Evolutionary conservation across 2,888 invertebrate genomes (phyloP), one percentile per base, ranked within the genome.

Genomic region (Ectemnius cavifrons): DNA sequence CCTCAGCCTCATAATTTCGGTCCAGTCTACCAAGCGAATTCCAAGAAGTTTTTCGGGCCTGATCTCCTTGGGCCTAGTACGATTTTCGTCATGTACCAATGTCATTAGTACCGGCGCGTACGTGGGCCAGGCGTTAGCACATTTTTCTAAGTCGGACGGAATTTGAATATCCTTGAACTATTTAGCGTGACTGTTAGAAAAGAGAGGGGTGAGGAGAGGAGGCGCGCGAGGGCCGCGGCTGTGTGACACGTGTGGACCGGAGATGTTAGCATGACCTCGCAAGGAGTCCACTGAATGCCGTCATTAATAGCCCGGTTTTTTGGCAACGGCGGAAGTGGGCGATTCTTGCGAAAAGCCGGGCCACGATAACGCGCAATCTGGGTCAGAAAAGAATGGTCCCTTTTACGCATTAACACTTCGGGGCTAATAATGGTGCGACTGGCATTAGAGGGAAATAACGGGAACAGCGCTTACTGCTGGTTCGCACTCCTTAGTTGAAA

Each of bases 181-280:
- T 49, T 28, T 57, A 57, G 28, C 13, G 13, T 11, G 11, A 37
- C 37, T 49, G 49, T 46, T 11, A 45, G n/a, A 13, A 63, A 60
- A 65, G 52, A 4, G 46, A 67, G 14, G 20, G 56, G 60, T 23
- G 46, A 46, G n/a, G 52, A 8, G 5, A 16, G 8, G 13, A 16
- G 37, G 18, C 62, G 27, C 16, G 59, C 28, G 37, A 37, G 37
- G 37, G 37, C 37, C 37, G 27, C 74, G 73, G 67, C 67, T 81
- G 79, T 64, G 49, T 23, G 27, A 77, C 82, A 81, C 63, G 45
- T 76, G 73, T 79, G 68, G 66, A 67, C 58, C 64, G 68, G 65
- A 78, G 75, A 77, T 61, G 60, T 56, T n/a, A 62, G 46, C 61
- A 58, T 28, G 49, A 18, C 16, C 37, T 66, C 46, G 52, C 47